A percentile compares a stretch with the other conserved stretches of the same genome.
Conservation (phyloP, 1,140 invertebrate species). For the Tetramorium parvispinum region DNA sequence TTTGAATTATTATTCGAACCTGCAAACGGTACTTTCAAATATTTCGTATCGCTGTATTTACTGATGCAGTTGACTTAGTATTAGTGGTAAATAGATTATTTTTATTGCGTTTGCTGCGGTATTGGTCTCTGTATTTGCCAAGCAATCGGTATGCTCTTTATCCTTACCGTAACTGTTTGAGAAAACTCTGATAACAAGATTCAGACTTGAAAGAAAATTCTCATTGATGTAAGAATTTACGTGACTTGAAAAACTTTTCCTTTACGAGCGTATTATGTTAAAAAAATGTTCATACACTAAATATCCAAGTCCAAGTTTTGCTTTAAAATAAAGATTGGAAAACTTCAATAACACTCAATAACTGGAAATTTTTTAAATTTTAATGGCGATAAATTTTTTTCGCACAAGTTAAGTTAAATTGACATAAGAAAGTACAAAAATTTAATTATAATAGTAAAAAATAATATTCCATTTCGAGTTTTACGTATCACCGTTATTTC, state of each 20-base stretch:
- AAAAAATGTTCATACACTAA: neutral
- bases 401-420: neutral
- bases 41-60: slow-evolving; percentile 33
- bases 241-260: neutral
- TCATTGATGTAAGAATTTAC: neutral
- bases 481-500: neutral
- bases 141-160: slow-evolving; percentile 20
- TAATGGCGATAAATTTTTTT: neutral
- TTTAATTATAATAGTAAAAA: neutral
- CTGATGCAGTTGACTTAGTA: neutral
- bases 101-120: slow-evolving; percentile 15
- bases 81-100: slow-evolving; percentile 32
- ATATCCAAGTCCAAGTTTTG: neutral
- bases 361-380: neutral
- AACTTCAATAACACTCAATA: neutral
- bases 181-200: slow-evolving; percentile 7
- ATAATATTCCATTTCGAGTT: neutral
- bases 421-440: neutral
- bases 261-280: neutral
- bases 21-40: slow-evolving; percentile 2
- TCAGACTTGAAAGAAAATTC: neutral
- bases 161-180: neutral
- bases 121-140: slow-evolving; percentile 18
- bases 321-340: neutral
- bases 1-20: neutral